These are phyloP conservation scores for Conus canariensis DNA, from an alignment of 2,888 invertebrate genomes.

Conservation along the genomic window DNA sequence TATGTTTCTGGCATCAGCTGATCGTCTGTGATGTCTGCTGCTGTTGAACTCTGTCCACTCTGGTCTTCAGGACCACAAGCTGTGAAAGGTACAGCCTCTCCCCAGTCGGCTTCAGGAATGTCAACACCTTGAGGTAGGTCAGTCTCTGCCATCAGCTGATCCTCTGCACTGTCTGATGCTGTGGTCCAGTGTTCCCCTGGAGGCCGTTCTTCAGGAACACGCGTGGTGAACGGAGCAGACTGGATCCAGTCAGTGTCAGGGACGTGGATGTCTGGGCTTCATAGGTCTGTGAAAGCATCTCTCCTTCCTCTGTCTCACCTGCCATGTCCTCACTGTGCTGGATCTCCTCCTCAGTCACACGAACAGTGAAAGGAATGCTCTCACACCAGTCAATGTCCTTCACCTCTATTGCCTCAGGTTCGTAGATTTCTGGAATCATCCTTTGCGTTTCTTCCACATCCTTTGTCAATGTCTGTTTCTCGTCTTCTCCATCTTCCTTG, in stretches of 20 bases:
- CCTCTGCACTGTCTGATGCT: not conserved
- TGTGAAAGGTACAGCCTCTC: not conserved
- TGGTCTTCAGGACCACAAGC: not conserved
- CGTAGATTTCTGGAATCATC: no score
- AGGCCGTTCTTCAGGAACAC: not conserved
- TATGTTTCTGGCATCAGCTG: slow-evolving; percentile 15
- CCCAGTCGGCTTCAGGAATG: not conserved
- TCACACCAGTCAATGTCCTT: no score
- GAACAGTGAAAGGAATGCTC: no score
- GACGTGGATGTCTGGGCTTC: slow-evolving; percentile 13
- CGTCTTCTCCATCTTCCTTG: no score
- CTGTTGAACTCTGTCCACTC: not conserved
- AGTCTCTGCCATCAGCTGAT: not conserved
- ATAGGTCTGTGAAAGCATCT: not conserved
- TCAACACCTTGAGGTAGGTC: not conserved
- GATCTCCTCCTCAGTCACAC: not conserved
- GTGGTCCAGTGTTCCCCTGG: not conserved
- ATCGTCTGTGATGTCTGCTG: not conserved
- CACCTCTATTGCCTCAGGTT: no score
- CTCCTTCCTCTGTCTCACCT: not conserved
- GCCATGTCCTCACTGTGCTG: not conserved
- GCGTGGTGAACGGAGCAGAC: not conserved
- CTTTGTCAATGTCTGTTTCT: no score
- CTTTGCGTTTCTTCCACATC: no score
- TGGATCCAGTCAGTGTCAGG: slow-evolving; percentile 1